Base-by-base conservation (phyloP, 2,797 vertebrate genomes). In the Gadopsis marmoratus region DNA sequence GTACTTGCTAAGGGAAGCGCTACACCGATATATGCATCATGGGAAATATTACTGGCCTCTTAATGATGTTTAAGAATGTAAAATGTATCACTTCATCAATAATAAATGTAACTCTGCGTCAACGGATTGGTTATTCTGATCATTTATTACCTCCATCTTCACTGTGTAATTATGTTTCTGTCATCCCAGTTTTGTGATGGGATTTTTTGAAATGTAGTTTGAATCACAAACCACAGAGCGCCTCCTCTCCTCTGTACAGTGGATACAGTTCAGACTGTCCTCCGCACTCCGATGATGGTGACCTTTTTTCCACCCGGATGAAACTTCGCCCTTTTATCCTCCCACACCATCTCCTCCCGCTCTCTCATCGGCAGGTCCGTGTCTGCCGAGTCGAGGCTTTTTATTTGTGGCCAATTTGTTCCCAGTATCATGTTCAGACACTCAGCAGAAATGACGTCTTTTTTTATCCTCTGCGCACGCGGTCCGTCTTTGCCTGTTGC, bases 361-460 rank as follows among this genome's bases (percentile, higher is more conserved):
- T 16, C 35, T 55, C 64, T 39, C 43, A 1, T 12, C 4, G 33
- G 63, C 78, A 39, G 74, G 48, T n/a, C 53, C 12, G 23, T 14
- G 29, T 73, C 47, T 90, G 93, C 92, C 91, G 88, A 89, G 79
- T 94, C 93, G 3, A 64, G 66, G 80, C 26, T 41, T 9, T 1
- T 94, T 93, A 91, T 94, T 93, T 90, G 67, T 63, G 78, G 92
- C 75, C 43, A 72, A 85, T 84, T 81, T 88, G 72, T 91, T 90
- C 78, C 78, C 68, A 67, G 79, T 91, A 93, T 94, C 91, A 86
- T 90, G 88, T 95, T 95, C 90, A 72, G 88, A 83, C 33, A 70
- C 86, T 95, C 92, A 87, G 93, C 93, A 94, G 82, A 92, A 92
- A 68, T 14, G 0, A 31, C 29, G 0, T 35, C 10, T 64, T 65